Conservation (phyloP, 1,140 invertebrate species). For the Musca domestica region DNA sequence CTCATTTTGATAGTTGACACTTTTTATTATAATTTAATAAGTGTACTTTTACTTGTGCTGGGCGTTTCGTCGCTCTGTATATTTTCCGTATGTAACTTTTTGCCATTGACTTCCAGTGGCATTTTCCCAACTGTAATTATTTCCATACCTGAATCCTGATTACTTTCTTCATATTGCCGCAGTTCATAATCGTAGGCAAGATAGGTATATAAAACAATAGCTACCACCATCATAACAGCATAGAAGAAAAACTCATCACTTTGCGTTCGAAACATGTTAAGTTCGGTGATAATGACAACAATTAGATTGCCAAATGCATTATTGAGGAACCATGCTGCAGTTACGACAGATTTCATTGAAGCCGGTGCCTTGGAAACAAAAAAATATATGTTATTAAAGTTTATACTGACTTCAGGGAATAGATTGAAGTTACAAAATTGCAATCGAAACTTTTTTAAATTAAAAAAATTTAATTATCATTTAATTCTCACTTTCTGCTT, state of each 20-base stretch:
- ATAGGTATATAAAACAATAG: conserved; percentile 44
- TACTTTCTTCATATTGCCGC: conserved; percentile 31
- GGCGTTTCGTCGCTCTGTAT: conserved; percentile 11
- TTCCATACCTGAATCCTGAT: not conserved
- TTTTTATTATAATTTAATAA: not conserved
- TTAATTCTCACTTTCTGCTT: too few species aligned
- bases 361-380: conserved; percentile 39
- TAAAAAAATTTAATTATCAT: too few species aligned
- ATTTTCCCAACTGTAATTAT: too few species aligned
- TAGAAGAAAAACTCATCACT: conserved; percentile 48
- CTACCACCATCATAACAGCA: conserved; percentile 46
- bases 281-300: conserved; percentile 53
- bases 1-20: too few species aligned
- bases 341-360: conserved; percentile 56
- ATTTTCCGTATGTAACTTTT: not conserved
- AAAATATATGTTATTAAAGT: not conserved
- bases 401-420: too few species aligned
- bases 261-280: conserved; percentile 33
- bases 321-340: conserved; percentile 56
- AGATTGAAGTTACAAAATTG: too few species aligned
- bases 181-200: conserved; percentile 43
- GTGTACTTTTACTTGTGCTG: conserved; percentile 18
- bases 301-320: conserved; percentile 57
- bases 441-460: too few species aligned
- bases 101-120: too few species aligned